phyloP scores from a whole-genome alignment of 2,113 vertebrate species.

The Bostrychus sinensis region DNA sequence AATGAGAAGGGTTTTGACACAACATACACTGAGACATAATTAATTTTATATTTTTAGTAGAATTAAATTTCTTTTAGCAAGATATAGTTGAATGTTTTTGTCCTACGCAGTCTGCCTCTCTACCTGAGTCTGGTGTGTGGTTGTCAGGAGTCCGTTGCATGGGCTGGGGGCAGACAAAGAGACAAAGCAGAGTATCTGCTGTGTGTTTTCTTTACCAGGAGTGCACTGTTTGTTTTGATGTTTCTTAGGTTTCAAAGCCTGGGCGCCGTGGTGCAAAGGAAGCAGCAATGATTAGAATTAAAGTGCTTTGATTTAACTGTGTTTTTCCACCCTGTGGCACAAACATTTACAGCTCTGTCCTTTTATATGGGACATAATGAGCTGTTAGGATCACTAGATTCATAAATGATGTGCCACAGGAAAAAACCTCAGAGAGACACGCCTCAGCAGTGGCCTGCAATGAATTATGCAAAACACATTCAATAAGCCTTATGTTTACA shows the following conservation, averaged over 20 bases:
- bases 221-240: conserved; percentile 75
- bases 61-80: too few species aligned
- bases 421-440: conserved; percentile 56
- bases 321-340: conserved; percentile 76
- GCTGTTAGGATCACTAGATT: conserved; percentile 50
- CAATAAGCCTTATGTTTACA: conserved; percentile 56
- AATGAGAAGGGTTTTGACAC: too few species aligned
- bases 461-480: conserved; percentile 47
- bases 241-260: conserved; percentile 80
- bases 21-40: too few species aligned
- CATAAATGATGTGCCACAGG: conserved; percentile 63
- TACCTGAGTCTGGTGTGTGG: conserved; percentile 7
- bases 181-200: conserved; percentile 52
- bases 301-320: conserved; percentile 74
- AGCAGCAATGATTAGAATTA: conserved; percentile 75
- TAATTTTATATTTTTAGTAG: too few species aligned
- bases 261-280: conserved; percentile 70
- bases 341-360: conserved; percentile 74
- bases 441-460: conserved; percentile 41
- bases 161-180: conserved; percentile 48
- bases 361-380: conserved; percentile 63
- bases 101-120: not conserved
- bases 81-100: not conserved
- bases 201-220: conserved; percentile 73
- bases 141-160: conserved; percentile 3